Conservation (phyloP, 2,797 vertebrate genomes). For the Iguana delicatissima region DNA sequence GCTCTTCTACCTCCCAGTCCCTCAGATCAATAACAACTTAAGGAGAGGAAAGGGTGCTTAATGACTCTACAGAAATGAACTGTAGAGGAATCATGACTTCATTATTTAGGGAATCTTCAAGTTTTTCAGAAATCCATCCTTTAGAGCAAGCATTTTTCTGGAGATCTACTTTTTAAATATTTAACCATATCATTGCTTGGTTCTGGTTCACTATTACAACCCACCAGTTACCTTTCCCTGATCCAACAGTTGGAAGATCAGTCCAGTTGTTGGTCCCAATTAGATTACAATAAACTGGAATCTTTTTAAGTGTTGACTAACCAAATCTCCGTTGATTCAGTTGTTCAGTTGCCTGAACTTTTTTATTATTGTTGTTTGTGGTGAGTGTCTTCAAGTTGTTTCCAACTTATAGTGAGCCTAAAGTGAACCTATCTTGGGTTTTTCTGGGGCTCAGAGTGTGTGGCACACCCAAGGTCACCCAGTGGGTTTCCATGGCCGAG, state of each 20-base stretch:
- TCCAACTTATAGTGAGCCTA: no score
- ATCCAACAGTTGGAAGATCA: neutral
- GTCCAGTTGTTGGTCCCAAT: neutral
- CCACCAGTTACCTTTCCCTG: neutral
- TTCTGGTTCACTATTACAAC: neutral
- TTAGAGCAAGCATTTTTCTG: neutral
- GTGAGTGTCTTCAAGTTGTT: no score
- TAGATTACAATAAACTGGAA: no score
- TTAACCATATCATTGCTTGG: neutral
- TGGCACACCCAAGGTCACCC: no score
- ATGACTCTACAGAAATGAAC: neutral
- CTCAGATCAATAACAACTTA: neutral
- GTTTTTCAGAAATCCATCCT: neutral
- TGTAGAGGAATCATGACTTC: neutral
- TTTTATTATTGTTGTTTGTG: no score
- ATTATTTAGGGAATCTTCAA: neutral
- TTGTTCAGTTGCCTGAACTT: no score
- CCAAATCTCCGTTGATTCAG: no score
- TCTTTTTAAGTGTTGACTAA: no score
- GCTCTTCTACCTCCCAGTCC: neutral
- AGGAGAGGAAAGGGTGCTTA: neutral
- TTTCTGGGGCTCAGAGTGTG: no score
- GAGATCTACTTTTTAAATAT: neutral
- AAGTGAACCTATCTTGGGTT: no score
- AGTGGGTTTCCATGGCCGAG: no score